phyloP scores from a whole-genome alignment of 2,113 vertebrate species.

The Myanophis thanlyinensis region DNA sequence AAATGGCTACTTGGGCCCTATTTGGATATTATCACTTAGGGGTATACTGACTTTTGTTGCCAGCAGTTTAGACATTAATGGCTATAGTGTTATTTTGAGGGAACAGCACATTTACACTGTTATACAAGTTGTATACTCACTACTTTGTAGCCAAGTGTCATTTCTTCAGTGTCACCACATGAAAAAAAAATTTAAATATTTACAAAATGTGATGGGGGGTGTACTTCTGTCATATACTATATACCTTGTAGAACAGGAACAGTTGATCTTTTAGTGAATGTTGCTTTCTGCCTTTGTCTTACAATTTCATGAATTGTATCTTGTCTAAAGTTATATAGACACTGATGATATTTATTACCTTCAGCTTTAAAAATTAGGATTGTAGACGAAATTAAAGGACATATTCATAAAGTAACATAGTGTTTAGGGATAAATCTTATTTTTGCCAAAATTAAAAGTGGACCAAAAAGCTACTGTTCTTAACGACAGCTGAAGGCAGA shows the following conservation, averaged over 20 bases:
- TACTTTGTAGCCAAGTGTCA: no score
- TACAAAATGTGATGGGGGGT: no score
- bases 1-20: no score
- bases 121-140: no score
- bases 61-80: no score
- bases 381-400: constrained; percentile 5
- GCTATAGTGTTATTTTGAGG: no score
- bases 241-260: not conserved
- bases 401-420: constrained; percentile 27
- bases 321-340: not conserved
- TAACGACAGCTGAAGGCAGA: constrained; percentile 43
- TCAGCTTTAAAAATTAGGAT: constrained; percentile 7
- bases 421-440: constrained; percentile 33
- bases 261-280: not conserved
- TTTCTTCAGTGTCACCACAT: no score
- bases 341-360: not conserved
- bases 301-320: not conserved
- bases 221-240: no score
- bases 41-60: no score
- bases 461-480: constrained; percentile 50
- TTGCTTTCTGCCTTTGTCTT: not conserved
- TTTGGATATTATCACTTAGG: no score
- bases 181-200: no score
- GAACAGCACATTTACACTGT: no score
- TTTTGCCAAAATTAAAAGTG: constrained; percentile 39